Conservation (phyloP, 2,113 vertebrate genomes). For the Monarcha castaneiventris region DNA sequence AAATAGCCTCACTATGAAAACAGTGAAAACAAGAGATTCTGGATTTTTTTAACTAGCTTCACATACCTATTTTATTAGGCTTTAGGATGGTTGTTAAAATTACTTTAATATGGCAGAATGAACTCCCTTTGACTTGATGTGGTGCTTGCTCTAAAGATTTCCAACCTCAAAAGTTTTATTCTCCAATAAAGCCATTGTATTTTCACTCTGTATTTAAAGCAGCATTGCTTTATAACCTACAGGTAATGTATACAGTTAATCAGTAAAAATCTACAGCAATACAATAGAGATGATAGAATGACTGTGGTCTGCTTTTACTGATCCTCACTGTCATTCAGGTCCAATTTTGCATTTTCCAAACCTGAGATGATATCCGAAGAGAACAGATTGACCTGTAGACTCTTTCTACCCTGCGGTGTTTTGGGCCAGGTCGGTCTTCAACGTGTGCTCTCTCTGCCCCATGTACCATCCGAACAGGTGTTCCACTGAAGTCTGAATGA, state of each 20-base stretch:
- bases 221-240: not conserved
- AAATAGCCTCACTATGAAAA: not conserved
- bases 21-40: not conserved
- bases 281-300: not conserved
- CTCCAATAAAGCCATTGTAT: not conserved
- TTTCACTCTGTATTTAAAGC: not conserved
- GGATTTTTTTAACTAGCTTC: not conserved
- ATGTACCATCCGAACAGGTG: not conserved
- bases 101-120: not conserved
- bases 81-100: not conserved
- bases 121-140: not conserved
- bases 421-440: not conserved
- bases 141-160: not conserved
- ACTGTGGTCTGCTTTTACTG: not conserved
- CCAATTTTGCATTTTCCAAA: not conserved
- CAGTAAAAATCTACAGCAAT: not conserved
- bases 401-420: not conserved
- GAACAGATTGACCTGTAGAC: not conserved
- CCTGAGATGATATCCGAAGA: not conserved
- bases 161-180: not conserved
- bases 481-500: not conserved
- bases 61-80: not conserved
- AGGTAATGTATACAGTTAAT: fast-evolving
- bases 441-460: not conserved
- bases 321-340: not conserved